These are phyloP conservation scores for Heliangelus exortis DNA, from an alignment of 2,797 vertebrate species.

Conservation along the genomic window DNA sequence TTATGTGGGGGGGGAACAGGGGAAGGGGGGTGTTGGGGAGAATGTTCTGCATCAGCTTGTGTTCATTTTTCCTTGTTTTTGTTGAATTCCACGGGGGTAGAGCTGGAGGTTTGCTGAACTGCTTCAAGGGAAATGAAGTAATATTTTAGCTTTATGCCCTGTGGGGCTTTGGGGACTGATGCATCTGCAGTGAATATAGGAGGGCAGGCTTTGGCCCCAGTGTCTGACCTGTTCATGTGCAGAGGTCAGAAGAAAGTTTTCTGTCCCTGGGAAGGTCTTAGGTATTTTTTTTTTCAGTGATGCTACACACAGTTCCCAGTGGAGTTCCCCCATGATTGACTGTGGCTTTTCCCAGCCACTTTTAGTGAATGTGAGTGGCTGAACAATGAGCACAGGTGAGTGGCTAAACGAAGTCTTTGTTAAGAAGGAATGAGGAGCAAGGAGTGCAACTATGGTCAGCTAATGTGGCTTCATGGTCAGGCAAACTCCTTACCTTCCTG, in stretches of 20 bases:
- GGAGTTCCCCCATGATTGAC: not conserved
- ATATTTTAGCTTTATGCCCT: too few species aligned
- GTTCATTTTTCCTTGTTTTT: not conserved
- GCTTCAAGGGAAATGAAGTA: not conserved
- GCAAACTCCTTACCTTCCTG: accelerated
- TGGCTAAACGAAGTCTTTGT: not conserved
- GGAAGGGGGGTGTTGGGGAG: too few species aligned
- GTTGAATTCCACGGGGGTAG: not conserved
- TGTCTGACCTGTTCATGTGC: accelerated
- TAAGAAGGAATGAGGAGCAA: not conserved
- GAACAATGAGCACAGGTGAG: not conserved
- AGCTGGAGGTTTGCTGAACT: not conserved
- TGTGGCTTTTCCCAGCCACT: not conserved
- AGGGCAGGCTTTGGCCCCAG: not conserved
- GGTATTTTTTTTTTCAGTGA: not conserved
- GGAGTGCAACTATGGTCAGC: accelerated
- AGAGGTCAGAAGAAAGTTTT: not conserved
- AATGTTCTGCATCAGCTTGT: not conserved
- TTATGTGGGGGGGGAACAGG: accelerated
- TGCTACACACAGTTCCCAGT: not conserved
- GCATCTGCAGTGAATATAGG: not conserved
- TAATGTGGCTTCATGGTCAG: not conserved
- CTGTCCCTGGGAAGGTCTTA: not conserved
- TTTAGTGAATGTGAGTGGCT: not conserved
- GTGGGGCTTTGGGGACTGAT: accelerated